Base-by-base conservation (phyloP, 2,797 vertebrate genomes). In the Sebastes diploproa region DNA sequence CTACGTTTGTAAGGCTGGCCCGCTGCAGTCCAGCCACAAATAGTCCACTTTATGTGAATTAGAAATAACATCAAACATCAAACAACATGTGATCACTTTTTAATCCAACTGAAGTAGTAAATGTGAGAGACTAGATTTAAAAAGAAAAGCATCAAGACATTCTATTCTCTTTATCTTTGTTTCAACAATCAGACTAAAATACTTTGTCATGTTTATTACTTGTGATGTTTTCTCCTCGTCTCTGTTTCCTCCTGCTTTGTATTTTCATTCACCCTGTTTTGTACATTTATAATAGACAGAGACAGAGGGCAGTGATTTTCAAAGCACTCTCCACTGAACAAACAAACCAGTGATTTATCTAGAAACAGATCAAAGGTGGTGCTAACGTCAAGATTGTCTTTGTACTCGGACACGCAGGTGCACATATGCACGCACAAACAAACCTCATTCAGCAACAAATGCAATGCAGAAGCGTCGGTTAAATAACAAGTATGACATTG, bases 321-420 rank as follows among this genome's bases (percentile, higher is more conserved):
- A 91, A 91, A 92, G 84, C 80, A 3, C 27, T 64, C 55, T 69
- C 46, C 29, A 25, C 30, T 32, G 27, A 85, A 80, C 86, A 89
- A 84, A 90, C 85, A 85, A 78, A 81, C 55, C 69, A 14, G 70
- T 42, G 81, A 84, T 90, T 87, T 90, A 88, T 92, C 88, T 68
- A 20, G 20, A 77, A 68, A 70, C 67, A 80, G 89, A 89, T 92
- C 88, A 91, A 91, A 90, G 77, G 85, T 86, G 88, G 61, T 27
- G 67, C 69, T 72, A 75, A 91, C 83, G 86, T 88, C 83, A 81
- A 85, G 64, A 72, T 58, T 74, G 81, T 56, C 80, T 86, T 91
- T 92, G 88, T 87, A 66, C 77, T 80, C 65, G 2, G 14, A 77
- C 67, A 82, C n/a, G 20, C 90, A 86, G 88, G 83, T 88, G 82